These are phyloP conservation scores for Heteromurus nitidus DNA, from an alignment of 2,888 invertebrate species.

Conservation along the genomic window DNA sequence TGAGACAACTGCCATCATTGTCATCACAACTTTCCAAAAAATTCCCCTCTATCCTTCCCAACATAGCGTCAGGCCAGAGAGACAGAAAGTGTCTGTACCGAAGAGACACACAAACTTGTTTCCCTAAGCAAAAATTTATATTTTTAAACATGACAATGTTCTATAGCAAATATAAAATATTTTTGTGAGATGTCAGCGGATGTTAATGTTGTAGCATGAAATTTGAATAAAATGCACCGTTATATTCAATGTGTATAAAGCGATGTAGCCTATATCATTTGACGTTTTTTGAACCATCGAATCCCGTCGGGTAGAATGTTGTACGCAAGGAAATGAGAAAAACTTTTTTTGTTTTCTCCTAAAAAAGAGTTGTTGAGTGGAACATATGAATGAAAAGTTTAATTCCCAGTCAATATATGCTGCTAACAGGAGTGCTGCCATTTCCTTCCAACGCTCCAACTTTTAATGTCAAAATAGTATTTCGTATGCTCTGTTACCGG, in stretches of 20 bases:
- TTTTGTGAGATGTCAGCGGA: no score
- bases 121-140: no score
- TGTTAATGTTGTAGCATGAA: no score
- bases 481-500: neutral
- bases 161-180: no score
- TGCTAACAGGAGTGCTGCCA: neutral
- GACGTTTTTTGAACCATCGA: neutral
- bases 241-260: no score
- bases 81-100: neutral
- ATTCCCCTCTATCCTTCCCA: neutral
- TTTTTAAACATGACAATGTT: no score
- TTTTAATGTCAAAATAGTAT: conserved; percentile 22
- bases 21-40: neutral
- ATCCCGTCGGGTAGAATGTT: neutral
- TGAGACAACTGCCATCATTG: conserved; percentile 2
- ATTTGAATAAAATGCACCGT: no score
- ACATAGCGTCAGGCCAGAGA: neutral
- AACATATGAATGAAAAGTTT: neutral
- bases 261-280: neutral
- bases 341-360: neutral
- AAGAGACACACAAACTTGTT: no score
- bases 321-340: neutral
- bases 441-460: neutral
- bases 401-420: neutral
- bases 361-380: neutral